Evolutionary conservation across 2,888 invertebrate genomes (phyloP).

Genomic region (Coelogynopora nodosa): DNA sequence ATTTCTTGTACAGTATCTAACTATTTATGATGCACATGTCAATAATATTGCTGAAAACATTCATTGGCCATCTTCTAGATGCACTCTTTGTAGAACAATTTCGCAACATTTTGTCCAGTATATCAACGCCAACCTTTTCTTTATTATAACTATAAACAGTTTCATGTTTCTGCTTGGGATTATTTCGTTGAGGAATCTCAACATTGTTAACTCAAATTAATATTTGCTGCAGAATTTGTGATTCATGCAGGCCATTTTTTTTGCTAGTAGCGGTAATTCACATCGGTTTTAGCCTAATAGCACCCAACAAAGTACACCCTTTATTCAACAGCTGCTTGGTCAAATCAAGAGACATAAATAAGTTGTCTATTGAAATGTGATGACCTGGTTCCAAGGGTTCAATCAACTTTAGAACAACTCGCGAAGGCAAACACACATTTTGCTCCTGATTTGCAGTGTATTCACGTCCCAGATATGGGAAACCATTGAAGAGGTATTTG

Average conservation of each 20-base stretch:
- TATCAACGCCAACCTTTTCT: conserved; percentile 35
- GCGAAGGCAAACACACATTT: not conserved
- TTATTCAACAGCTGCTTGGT: not conserved
- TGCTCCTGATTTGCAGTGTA: not conserved
- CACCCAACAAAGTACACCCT: conserved; percentile 4
- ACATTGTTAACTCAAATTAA: conserved; percentile 7
- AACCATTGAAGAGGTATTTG: conserved; percentile 19
- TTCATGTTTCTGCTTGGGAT: conserved; percentile 3
- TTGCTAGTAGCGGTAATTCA: conserved; percentile 1
- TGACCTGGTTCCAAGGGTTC: conserved; percentile 12
- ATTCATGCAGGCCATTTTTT: not conserved
- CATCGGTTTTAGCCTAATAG: not conserved
- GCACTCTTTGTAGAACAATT: conserved; percentile 21
- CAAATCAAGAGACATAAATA: conserved; percentile 1
- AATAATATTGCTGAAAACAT: conserved; percentile 8
- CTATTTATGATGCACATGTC: conserved; percentile 18
- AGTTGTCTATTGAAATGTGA: conserved; percentile 14
- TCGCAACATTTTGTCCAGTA: conserved; percentile 20
- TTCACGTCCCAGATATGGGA: conserved; percentile 20
- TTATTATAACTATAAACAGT: conserved; percentile 16
- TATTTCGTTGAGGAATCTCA: not conserved
- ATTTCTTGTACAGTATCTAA: conserved; percentile 10
- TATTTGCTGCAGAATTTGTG: not conserved
- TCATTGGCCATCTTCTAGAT: conserved; percentile 21
- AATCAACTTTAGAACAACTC: conserved; percentile 11